phyloP scores from a whole-genome alignment of 2,113 vertebrate species.

The Tachycineta bicolor region DNA sequence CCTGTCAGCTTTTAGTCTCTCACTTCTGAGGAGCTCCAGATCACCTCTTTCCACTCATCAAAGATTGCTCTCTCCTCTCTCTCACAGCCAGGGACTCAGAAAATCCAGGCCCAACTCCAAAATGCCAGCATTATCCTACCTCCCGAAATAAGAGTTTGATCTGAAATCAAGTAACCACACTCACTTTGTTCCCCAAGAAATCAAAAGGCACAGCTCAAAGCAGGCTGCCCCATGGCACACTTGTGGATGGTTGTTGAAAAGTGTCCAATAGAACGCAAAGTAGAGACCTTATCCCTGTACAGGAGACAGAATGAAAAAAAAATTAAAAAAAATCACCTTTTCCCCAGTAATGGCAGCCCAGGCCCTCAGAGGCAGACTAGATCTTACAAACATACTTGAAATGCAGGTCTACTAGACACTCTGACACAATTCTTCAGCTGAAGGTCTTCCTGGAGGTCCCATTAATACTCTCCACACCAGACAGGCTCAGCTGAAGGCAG shows the following conservation, averaged over 20 bases:
- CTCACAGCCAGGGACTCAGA: background rate
- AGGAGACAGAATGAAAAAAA: background rate
- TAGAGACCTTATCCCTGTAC: background rate
- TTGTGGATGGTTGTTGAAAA: background rate
- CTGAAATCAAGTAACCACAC: rapidly evolving
- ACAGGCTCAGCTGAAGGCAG: background rate
- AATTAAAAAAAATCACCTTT: background rate
- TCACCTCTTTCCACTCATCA: background rate
- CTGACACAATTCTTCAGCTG: background rate
- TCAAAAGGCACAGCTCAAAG: background rate
- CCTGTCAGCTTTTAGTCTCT: background rate
- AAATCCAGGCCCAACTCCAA: background rate
- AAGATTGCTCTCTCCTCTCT: background rate
- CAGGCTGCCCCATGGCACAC: background rate
- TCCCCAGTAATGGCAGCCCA: background rate
- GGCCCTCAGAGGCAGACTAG: background rate
- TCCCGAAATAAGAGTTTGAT: background rate
- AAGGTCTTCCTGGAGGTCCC: background rate
- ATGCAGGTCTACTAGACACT: background rate
- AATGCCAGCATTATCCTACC: rapidly evolving
- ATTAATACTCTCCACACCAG: background rate
- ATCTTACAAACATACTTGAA: background rate
- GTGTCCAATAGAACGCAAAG: background rate
- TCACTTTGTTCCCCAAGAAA: background rate
- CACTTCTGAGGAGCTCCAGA: background rate